Conservation (phyloP, 2,888 invertebrate species). For the Drosophila mulleri region DNA sequence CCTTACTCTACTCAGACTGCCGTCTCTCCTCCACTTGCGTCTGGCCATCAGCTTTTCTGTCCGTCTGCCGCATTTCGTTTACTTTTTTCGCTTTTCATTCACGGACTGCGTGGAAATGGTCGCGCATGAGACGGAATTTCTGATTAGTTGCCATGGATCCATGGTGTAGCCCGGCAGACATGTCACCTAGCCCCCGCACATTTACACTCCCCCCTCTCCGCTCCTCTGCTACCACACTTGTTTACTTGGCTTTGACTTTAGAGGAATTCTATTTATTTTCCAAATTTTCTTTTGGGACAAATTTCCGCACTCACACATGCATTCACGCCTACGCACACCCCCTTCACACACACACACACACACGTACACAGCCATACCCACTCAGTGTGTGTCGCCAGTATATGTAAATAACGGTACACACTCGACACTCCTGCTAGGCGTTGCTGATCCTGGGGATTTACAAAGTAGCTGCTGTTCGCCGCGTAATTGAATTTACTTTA, state of each 20-base stretch:
- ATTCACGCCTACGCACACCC: slow-evolving; percentile 39
- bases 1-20: background rate
- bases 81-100: slow-evolving; percentile 16
- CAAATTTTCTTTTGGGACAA: slow-evolving; percentile 73
- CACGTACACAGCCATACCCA: background rate
- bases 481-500: slow-evolving; percentile 80
- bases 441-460: slow-evolving; percentile 73
- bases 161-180: slow-evolving; percentile 12
- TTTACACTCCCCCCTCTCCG: background rate
- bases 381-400: slow-evolving; percentile 8
- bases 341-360: slow-evolving; percentile 36
- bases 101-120: slow-evolving; percentile 60
- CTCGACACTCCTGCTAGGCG: slow-evolving; percentile 48
- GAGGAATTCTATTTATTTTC: slow-evolving; percentile 78
- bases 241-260: slow-evolving; percentile 76
- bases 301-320: slow-evolving; percentile 48
- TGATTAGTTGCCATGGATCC: slow-evolving; percentile 75
- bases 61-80: slow-evolving; percentile 28
- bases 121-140: slow-evolving; percentile 77
- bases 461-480: slow-evolving; percentile 71
- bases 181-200: slow-evolving; percentile 6
- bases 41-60: slow-evolving; percentile 31
- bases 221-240: slow-evolving; percentile 41
- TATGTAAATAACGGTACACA: slow-evolving; percentile 54
- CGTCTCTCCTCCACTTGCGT: background rate